Evolutionary conservation across 2,888 invertebrate species (phyloP).

Genomic region (Dynastes maya): DNA sequence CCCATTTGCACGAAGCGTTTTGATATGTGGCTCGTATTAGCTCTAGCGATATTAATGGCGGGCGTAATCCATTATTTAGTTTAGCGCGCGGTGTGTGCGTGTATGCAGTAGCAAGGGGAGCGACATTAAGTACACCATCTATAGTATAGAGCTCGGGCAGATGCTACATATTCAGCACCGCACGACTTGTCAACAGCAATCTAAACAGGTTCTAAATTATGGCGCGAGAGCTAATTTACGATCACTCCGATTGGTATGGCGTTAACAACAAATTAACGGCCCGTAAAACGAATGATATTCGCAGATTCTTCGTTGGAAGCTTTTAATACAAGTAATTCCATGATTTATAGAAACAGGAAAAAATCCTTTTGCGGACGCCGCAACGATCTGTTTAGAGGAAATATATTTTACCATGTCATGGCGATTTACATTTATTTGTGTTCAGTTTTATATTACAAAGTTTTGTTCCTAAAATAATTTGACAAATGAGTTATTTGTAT

Average conservation of each 20-base stretch:
- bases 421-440: no score
- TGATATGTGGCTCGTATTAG: constrained; percentile 49
- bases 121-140: constrained; percentile 48
- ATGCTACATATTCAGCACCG: constrained; percentile 47
- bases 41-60: constrained; percentile 47
- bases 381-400: not conserved
- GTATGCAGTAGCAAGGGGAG: constrained; percentile 2
- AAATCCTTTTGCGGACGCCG: no score
- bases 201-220: constrained; percentile 50
- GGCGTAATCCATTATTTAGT: constrained; percentile 50
- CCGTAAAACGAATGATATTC: constrained; percentile 20
- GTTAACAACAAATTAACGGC: constrained; percentile 43
- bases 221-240: constrained; percentile 40
- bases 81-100: constrained; percentile 9
- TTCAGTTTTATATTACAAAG: no score
- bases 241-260: constrained; percentile 20
- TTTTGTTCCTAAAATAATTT: no score
- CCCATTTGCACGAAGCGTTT: constrained; percentile 24
- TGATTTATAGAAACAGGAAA: not conserved
- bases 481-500: no score
- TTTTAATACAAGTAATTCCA: not conserved
- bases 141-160: constrained; percentile 39
- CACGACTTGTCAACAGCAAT: constrained; percentile 48
- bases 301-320: not conserved
- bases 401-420: no score